These are phyloP conservation scores for Heliconius eleuchia DNA, from an alignment of 1,140 invertebrate species.

Conservation along the genomic window DNA sequence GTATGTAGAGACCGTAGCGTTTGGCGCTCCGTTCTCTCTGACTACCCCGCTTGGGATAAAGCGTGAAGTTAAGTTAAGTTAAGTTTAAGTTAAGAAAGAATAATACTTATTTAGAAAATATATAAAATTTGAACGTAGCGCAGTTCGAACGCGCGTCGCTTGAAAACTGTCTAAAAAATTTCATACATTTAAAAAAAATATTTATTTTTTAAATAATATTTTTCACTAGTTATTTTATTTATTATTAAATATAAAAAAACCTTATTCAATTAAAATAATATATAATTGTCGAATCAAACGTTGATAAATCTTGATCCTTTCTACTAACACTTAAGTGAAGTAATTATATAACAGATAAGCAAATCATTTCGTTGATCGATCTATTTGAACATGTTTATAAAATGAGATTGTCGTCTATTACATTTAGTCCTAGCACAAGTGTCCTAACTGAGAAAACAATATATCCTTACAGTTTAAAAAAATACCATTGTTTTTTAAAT, in stretches of 20 bases:
- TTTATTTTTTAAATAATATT: no score
- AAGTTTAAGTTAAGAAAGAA: no score
- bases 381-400: conserved; percentile 2
- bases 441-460: not conserved
- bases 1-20: no score
- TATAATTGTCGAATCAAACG: not conserved
- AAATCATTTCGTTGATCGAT: conserved; percentile 1
- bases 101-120: no score
- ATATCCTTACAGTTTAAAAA: not conserved
- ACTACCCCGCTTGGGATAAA: no score
- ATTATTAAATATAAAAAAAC: not conserved
- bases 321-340: not conserved
- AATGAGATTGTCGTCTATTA: conserved; percentile 8
- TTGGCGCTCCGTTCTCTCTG: no score
- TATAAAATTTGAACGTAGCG: no score
- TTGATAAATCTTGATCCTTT: not conserved
- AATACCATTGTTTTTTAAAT: not conserved
- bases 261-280: not conserved
- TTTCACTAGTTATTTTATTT: no score
- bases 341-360: conserved; percentile 2
- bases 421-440: conserved; percentile 10
- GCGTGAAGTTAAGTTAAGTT: no score
- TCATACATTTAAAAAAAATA: no score
- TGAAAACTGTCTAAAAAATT: no score
- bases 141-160: no score